Evolutionary conservation across 2,888 invertebrate species (phyloP), one percentile per base, ranked within the genome.

Genomic region (Clepsis dumicolana): DNA sequence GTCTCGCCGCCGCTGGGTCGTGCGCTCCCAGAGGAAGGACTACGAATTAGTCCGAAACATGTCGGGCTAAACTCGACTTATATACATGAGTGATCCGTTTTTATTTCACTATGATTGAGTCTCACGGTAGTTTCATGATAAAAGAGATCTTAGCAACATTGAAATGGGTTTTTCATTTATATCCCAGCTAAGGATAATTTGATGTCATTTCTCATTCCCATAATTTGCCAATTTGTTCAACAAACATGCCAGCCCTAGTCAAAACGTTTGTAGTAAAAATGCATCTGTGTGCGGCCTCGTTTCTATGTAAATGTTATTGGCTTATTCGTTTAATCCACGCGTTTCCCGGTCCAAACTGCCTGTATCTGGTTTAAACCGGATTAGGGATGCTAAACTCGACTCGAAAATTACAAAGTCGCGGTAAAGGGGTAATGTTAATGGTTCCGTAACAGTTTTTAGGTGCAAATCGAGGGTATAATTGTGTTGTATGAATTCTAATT

Each of bases 271-370:
- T 50, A 50, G 86, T 88, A 89, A 88, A 89, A 89, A 87, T 68
- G 83, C 85, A 84, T 83, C 80, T 80, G 82, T 79, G 77, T 80
- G 77, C 81, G 83, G 79, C 78, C 77, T 89, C 86, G 88, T 92
- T 90, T 88, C 85, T 90, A 92, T 92, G 92, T 87, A 84, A 92
- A 92, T 91, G 87, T 89, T 90, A 91, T 91, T 85, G 88, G 80
- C 82, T 84, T 85, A 84, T 89, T 83, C 86, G 86, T 86, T 91
- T 91, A 90, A 91, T 91, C 91, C 90, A 73, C 81, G 86, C 86
- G 85, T 86, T 77, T 84, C 80, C 85, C 83, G 84, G 84, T 82
- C 78, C 82, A 76, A 87, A 87, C 90, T 82, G 83, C 89, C 79
- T 89, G 89, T 81, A 80, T 87, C 89, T 86, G 85, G 84, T 85